Evolutionary conservation across 2,797 vertebrate genomes (phyloP).

Genomic region (Aeoliscus strigatus): DNA sequence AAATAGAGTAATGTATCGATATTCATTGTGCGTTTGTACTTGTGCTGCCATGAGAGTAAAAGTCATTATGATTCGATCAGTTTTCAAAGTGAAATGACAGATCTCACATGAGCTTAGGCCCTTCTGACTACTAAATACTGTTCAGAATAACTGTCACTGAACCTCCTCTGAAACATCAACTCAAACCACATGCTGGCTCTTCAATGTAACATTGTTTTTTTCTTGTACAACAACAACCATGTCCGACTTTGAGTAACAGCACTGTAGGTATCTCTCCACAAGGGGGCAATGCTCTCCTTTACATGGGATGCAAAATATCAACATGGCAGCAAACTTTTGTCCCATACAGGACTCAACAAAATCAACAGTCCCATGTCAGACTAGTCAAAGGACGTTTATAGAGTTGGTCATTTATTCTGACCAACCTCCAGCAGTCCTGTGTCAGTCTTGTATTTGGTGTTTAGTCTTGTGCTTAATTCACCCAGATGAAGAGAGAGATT

Average conservation of each 20-base stretch:
- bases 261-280: conserved; percentile 42
- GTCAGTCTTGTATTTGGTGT: conserved; percentile 5
- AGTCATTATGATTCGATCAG: too few species aligned
- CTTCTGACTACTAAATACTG: too few species aligned
- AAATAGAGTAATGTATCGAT: too few species aligned
- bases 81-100: too few species aligned
- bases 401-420: background rate
- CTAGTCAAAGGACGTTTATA: accelerated
- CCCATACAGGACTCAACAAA: background rate
- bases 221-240: too few species aligned
- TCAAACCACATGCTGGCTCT: too few species aligned
- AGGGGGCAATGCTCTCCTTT: conserved; percentile 57
- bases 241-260: background rate
- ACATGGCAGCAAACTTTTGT: conserved; percentile 1
- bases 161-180: too few species aligned
- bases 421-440: background rate
- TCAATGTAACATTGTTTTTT: too few species aligned
- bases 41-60: too few species aligned
- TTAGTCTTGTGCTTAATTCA: background rate
- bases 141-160: too few species aligned
- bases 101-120: too few species aligned
- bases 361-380: background rate
- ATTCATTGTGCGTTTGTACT: too few species aligned
- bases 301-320: background rate
- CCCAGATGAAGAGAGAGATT: conserved; percentile 12